Evolutionary conservation across 2,888 invertebrate species (phyloP), one percentile per base, ranked within the genome.

Genomic region (Mimachlamys varia): DNA sequence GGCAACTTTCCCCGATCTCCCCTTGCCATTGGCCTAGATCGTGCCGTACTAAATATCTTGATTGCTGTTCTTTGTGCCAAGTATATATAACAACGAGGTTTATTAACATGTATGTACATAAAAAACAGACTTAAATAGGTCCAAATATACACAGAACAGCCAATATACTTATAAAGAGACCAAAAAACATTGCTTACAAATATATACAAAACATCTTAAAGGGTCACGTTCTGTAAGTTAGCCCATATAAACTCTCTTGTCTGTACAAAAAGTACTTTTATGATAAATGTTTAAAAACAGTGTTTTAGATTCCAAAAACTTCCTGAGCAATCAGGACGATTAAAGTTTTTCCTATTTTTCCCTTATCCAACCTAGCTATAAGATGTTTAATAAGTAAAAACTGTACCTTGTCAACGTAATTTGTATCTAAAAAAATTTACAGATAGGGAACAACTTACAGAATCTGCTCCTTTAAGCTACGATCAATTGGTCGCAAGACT

Each of bases 181-280:
- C 53, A 53, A 53, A 22, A 58, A 27, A 76, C 33, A 33, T 53
- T 53, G 53, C 19, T 53, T 76, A 33, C 33, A 76, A 27, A 27
- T 76, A 76, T 76, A 76, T 76, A 76, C 76, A 76, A 33, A 76
- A 76, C 76, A 76, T 27, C 27, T 76, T 76, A 76, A 76, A 22
- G 58, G 58, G 2, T 19, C 58, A 58, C 22, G 7, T 58, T 58
- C 58, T 58, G 58, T 58, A 22, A 58, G 19, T 58, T 58, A 19
- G 44, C 58, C 19, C 3, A 22, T 58, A 22, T 7, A 58, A 58
- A 58, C 44, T 44, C 44, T 44, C 44, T 44, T 44, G 44, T 44
- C 44, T 5, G 4, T 5, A 44, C 44, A 44, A 44, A 3, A 44
- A 44, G 7, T 44, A 7, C 44, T n/a, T n/a, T n/a, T 44, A 44